Evolutionary conservation across 1,140 invertebrate genomes (phyloP).

Genomic region (Drosophila bocqueti): DNA sequence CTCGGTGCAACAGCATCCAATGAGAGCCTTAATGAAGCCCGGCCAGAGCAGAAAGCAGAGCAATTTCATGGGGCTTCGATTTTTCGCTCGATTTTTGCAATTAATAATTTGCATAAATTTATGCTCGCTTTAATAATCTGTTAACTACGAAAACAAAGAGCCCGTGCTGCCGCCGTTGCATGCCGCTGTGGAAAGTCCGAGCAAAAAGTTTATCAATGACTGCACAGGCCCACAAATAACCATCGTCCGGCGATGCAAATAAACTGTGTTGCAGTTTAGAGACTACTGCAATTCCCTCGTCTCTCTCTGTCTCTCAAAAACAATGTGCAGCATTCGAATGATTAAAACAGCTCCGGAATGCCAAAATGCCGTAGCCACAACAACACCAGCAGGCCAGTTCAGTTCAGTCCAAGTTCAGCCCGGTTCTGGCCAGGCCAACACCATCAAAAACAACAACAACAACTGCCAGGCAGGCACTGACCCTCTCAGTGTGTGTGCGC

Average conservation of each 20-base stretch:
- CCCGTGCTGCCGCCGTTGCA: conserved; percentile 31
- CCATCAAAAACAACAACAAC: conserved; percentile 33
- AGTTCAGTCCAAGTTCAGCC: conserved; percentile 28
- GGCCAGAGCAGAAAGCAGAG: conserved; percentile 42
- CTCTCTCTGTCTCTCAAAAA: conserved; percentile 45
- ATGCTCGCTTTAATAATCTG: conserved; percentile 80
- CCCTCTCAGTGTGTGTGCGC: conserved; percentile 45
- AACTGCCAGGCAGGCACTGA: conserved; percentile 36
- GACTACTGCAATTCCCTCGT: conserved; percentile 13
- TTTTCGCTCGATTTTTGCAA: conserved; percentile 52
- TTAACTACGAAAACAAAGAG: conserved; percentile 64
- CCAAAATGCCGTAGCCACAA: conserved; percentile 72
- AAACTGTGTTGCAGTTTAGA: conserved; percentile 68
- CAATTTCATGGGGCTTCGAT: conserved; percentile 74
- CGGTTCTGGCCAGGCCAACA: conserved; percentile 21
- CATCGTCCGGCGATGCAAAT: conserved; percentile 56
- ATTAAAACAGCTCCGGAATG: conserved; percentile 79
- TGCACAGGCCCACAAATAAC: conserved; percentile 56
- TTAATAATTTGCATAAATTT: conserved; percentile 80
- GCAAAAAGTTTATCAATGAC: conserved; percentile 70
- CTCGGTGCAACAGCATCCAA: conserved; percentile 53
- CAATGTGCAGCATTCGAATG: conserved; percentile 82
- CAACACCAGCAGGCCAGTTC: conserved; percentile 19
- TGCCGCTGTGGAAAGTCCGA: conserved; percentile 37
- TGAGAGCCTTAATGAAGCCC: conserved; percentile 69